phyloP scores from a whole-genome alignment of 2,113 vertebrate genomes.

The Castor canadensis region DNA sequence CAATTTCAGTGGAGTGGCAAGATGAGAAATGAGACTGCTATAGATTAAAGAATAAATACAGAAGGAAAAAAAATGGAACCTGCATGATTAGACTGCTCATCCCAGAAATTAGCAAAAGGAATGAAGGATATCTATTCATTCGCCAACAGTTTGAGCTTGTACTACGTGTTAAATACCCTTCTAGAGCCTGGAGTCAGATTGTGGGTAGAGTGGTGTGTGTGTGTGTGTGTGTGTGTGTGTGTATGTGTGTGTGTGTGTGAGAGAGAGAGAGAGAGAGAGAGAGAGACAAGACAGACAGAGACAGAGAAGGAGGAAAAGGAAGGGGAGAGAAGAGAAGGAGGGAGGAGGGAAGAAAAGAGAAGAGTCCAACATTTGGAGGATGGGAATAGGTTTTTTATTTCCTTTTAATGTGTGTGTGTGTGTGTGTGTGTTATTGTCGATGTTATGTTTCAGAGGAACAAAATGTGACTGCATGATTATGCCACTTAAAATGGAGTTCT shows the following conservation, averaged over 20 bases:
- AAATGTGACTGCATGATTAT: constrained; percentile 52
- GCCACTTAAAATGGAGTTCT: constrained; percentile 47
- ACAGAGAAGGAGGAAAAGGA: accelerated
- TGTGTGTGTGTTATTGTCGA: constrained; percentile 6
- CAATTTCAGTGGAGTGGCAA: neutral
- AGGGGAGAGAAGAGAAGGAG: no score
- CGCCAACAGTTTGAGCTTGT: neutral
- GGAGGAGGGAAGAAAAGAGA: accelerated
- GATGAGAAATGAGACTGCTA: neutral
- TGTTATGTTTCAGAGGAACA: constrained; percentile 58
- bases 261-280: no score
- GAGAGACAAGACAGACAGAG: accelerated
- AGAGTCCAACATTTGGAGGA: neutral
- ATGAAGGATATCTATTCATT: neutral
- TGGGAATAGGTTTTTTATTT: neutral
- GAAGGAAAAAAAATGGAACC: neutral
- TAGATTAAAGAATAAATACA: neutral
- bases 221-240: neutral
- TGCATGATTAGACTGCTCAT: neutral
- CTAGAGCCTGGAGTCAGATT: neutral
- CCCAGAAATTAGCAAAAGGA: neutral
- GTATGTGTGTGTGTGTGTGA: neutral
- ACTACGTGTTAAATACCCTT: neutral
- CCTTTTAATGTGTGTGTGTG: neutral
- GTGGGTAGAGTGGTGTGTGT: no score